phyloP scores from a whole-genome alignment of 1,140 invertebrate genomes.

The Triops cancriformis region DNA sequence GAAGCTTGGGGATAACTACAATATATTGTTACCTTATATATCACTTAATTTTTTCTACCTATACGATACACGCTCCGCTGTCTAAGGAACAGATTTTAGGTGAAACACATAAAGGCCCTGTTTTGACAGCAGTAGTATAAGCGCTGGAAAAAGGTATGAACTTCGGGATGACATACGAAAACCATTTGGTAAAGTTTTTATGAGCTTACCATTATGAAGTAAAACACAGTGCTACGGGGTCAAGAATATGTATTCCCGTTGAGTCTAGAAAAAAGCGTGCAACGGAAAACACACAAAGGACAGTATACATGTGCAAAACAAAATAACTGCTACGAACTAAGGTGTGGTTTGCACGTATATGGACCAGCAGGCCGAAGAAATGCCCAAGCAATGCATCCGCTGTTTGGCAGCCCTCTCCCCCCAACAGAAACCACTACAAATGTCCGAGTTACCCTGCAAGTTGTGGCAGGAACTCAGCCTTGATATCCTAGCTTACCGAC shows the following conservation, averaged over 20 bases:
- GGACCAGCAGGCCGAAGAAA: not conserved
- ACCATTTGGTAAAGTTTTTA: not conserved
- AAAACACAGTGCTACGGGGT: not conserved
- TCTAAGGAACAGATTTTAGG: not conserved
- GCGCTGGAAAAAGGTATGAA: not conserved
- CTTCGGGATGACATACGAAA: not conserved
- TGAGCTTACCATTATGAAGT: not conserved
- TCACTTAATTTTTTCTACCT: no score
- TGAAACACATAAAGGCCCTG: not conserved
- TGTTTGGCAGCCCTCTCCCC: not conserved
- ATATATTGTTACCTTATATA: no score
- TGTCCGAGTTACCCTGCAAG: not conserved
- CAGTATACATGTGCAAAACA: constrained; percentile 29
- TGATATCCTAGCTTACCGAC: not conserved
- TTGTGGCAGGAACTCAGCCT: not conserved
- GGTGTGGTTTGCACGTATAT: not conserved
- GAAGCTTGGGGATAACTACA: no score
- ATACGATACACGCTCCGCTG: no score
- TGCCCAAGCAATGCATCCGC: not conserved
- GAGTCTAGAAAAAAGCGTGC: constrained; percentile 27
- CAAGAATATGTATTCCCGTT: constrained; percentile 31
- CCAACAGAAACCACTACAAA: not conserved
- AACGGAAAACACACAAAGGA: constrained; percentile 31
- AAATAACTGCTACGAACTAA: not conserved
- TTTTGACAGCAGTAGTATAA: not conserved